Evolutionary conservation across 2,113 vertebrate species (phyloP), one percentile per base, ranked within the genome.

Genomic region (Empidonax traillii): DNA sequence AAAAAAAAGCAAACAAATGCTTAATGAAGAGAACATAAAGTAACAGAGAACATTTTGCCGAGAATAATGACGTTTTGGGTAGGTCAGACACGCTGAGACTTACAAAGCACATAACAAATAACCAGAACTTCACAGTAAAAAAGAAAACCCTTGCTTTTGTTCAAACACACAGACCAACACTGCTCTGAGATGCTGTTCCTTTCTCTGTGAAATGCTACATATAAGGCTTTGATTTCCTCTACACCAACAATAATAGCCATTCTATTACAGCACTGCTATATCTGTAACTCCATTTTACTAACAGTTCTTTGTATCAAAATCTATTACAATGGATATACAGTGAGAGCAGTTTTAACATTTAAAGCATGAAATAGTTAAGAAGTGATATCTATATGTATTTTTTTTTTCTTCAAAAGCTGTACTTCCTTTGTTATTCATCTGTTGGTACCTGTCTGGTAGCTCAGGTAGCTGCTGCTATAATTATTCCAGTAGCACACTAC

Each of bases 401-500:
- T 65, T 85, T 85, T 46, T 58, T 56, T 67, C 58, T 84, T 86
- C 72, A 74, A 39, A 72, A 87, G 53, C 61, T 47, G 15, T 23
- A 47, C 37, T 55, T 92, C 81, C 53, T 81, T 74, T n/a, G n/a
- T 67, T 58, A 82, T 39, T 84, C 75, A 53, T 55, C 59, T 25
- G 31, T 87, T 41, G 23, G 52, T 87, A 59, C 49, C 52, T 67
- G 53, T 95, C 44, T 67, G 31, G 51, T 52, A 91, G 56, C 62
- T 83, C 82, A 33, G 43, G 53, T 80, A 55, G 72, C 13, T 19
- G 63, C 15, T 56, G 71, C 84, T 97, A 72, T 96, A 94, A 96
- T 96, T 95, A 96, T 95, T 91, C 87, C n/a, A 87, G 73, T 31
- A 84, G 46, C 72, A 33, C 44, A 41, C 65, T 91, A 90, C 92